Percentiles rank a stretch among this genome's conserved stretches.
phyloP scores from a whole-genome alignment of 35 echinoderm and acorn worm species.

The Lytechinus pictus region DNA sequence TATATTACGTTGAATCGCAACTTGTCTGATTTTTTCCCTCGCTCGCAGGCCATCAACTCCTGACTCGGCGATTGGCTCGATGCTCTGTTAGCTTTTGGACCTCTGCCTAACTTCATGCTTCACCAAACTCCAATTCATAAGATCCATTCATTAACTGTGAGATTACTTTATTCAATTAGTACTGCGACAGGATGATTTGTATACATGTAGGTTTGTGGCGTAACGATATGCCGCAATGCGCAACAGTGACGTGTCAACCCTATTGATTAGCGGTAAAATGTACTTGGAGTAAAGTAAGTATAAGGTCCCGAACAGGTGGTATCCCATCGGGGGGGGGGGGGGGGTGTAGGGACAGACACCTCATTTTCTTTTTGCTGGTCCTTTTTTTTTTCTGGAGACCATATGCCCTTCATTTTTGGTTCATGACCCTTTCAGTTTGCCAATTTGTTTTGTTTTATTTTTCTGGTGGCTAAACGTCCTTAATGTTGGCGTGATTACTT shows the following conservation, averaged over 20 bases:
- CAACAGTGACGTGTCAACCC: neutral
- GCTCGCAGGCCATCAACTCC: neutral
- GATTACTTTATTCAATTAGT: neutral
- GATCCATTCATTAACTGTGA: neutral
- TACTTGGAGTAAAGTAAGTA: neutral
- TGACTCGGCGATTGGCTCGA: neutral
- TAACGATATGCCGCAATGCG: conserved; percentile 1
- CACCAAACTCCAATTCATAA: neutral
- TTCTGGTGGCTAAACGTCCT: too few relatives aligned
- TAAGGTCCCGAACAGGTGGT: too few relatives aligned
- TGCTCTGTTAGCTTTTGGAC: neutral
- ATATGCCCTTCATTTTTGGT: too few relatives aligned
- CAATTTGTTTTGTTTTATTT: too few relatives aligned
- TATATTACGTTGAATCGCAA: too few relatives aligned
- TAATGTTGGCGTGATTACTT: too few relatives aligned
- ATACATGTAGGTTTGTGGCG: neutral
- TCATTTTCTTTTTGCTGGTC: too few relatives aligned
- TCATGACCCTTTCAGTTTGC: too few relatives aligned
- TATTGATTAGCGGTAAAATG: conserved; percentile 5
- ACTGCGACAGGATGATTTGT: neutral
- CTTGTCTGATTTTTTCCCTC: too few relatives aligned
- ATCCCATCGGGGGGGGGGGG: too few relatives aligned
- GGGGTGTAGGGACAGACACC: too few relatives aligned
- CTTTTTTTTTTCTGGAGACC: too few relatives aligned
- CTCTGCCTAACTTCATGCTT: neutral